A percentile compares a stretch with the other conserved stretches of the same genome.
Conservation (phyloP, 2,113 vertebrate genomes). For the Dasyurus viverrinus region DNA sequence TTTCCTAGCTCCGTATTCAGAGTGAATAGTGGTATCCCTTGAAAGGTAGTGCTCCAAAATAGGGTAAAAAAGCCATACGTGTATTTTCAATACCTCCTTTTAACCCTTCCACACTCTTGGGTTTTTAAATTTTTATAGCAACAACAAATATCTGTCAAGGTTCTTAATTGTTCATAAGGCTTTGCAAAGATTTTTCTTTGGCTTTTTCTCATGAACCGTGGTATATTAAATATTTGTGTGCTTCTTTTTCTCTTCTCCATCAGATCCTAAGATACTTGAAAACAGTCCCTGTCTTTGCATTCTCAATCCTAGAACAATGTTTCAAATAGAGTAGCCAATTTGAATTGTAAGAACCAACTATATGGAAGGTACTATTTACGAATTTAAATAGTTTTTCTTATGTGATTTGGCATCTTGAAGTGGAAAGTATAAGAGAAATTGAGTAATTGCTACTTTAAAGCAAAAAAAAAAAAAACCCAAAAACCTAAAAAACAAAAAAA, state of each 20-base stretch:
- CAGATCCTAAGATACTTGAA: background rate
- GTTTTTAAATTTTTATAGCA: background rate
- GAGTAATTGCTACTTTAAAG: constrained; percentile 17
- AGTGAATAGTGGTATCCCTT: background rate
- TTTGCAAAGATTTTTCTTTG: background rate
- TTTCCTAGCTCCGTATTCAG: background rate
- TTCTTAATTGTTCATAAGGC: background rate
- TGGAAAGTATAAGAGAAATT: constrained; percentile 39
- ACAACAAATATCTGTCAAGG: background rate
- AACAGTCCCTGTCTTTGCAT: background rate
- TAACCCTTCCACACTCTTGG: background rate
- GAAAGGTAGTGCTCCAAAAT: background rate
- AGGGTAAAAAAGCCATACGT: background rate
- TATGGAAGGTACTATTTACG: background rate
- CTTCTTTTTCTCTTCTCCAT: background rate
- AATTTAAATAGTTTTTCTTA: constrained; percentile 15
- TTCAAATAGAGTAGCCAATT: background rate
- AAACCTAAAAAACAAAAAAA: too few relatives aligned
- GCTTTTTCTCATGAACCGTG: background rate
- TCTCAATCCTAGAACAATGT: background rate
- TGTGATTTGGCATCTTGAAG: constrained; percentile 38
- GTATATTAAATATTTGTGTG: background rate
- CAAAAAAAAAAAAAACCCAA: background rate
- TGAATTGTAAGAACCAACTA: background rate
- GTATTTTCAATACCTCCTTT: background rate